Conservation (phyloP, 2,113 vertebrate genomes). For the Scytalopus superciliaris region DNA sequence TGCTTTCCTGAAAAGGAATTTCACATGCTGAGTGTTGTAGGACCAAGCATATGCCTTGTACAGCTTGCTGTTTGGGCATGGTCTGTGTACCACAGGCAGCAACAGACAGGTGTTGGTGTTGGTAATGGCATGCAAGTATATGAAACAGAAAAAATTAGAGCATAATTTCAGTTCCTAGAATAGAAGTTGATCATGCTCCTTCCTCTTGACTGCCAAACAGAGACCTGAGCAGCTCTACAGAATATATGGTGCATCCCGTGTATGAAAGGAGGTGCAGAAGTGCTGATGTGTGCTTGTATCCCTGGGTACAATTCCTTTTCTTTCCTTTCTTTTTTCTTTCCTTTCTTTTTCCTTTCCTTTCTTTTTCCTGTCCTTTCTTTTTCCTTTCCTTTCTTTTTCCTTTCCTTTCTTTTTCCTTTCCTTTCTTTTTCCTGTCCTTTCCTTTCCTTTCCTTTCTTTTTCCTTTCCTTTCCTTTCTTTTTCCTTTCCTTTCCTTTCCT, state of each 20-base stretch:
- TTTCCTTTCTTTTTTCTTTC: not conserved
- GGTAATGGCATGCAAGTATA: not conserved
- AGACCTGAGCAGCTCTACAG: not conserved
- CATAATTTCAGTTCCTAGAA: not conserved
- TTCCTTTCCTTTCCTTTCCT: too few species aligned
- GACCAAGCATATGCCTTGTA: not conserved
- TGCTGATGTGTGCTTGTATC: not conserved
- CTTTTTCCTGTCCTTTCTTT: too few species aligned
- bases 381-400: too few species aligned
- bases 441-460: too few species aligned
- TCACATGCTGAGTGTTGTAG: not conserved
- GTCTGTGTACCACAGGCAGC: not conserved
- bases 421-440: too few species aligned
- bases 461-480: too few species aligned
- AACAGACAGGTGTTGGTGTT: not conserved
- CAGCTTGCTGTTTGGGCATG: not conserved
- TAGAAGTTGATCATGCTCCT: not conserved
- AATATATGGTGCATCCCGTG: rapidly evolving
- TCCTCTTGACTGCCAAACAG: not conserved
- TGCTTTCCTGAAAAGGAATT: not conserved
- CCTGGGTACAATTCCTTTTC: too few species aligned
- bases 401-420: too few species aligned
- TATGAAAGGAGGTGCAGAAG: not conserved
- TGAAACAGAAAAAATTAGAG: not conserved
- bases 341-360: too few species aligned